These are phyloP conservation scores for Caerostris extrusa DNA, from an alignment of 1,140 invertebrate genomes.

Conservation along the genomic window DNA sequence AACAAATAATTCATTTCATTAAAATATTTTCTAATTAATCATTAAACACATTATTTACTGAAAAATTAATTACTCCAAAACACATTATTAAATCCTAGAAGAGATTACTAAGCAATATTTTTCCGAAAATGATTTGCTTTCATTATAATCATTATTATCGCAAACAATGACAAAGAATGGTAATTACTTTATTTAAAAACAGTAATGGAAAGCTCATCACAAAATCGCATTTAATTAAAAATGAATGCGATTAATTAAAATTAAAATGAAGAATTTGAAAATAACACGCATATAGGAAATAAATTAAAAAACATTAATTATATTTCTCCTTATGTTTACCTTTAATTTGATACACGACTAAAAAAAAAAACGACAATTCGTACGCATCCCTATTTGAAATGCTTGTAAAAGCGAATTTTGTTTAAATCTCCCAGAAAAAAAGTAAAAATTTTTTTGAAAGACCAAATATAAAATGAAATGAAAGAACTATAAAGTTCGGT, in stretches of 20 bases:
- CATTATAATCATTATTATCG: not conserved
- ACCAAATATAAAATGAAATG: not conserved
- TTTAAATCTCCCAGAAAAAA: not conserved
- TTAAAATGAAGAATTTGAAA: too few relatives aligned
- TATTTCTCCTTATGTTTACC: not conserved
- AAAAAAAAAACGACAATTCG: not conserved
- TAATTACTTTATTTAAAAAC: constrained; percentile 25
- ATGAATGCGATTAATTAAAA: not conserved
- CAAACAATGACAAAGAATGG: not conserved
- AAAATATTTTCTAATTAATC: too few relatives aligned
- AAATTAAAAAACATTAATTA: constrained; percentile 13
- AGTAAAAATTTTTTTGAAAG: not conserved
- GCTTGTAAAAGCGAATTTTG: constrained; percentile 7
- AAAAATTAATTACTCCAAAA: too few relatives aligned
- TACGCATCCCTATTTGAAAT: not conserved
- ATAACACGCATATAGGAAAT: not conserved
- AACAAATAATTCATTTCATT: too few relatives aligned
- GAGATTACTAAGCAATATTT: too few relatives aligned
- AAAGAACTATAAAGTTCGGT: not conserved
- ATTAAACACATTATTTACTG: too few relatives aligned
- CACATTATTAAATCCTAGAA: not conserved
- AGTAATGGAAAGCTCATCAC: constrained; percentile 21
- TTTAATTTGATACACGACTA: not conserved
- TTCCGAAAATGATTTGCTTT: not conserved
- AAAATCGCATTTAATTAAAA: constrained; percentile 8